These are phyloP conservation scores for Emesis furor DNA, from an alignment of 2,888 invertebrate species.

Conservation along the genomic window DNA sequence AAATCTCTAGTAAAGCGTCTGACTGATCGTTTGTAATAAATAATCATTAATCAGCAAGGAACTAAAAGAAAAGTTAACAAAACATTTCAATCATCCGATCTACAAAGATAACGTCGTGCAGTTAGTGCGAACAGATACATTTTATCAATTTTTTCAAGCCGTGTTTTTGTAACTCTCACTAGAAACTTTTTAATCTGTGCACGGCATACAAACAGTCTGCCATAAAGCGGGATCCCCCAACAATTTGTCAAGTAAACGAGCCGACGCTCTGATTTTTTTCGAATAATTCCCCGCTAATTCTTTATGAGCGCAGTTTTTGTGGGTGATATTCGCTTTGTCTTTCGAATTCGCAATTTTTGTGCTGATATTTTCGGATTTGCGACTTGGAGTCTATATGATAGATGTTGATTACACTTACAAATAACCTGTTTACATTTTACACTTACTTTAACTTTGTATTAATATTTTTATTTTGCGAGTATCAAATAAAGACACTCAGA, in stretches of 20 bases:
- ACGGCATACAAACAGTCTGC: conserved; percentile 53
- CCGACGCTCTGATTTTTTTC: conserved; percentile 61
- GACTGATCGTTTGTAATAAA: not conserved
- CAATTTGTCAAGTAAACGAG: conserved; percentile 73
- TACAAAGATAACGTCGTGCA: conserved; percentile 17
- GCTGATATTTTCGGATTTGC: conserved; percentile 12
- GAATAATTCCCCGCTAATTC: conserved; percentile 60
- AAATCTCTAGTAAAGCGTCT: not conserved
- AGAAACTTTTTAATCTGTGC: conserved; percentile 68
- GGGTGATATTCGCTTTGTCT: conserved; percentile 24
- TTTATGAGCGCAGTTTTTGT: conserved; percentile 50
- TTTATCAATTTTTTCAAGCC: conserved; percentile 24
- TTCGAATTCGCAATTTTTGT: conserved; percentile 7
- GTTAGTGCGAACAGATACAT: conserved; percentile 24
- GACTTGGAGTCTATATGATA: not conserved
- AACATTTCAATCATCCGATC: conserved; percentile 18
- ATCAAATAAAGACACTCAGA: no score
- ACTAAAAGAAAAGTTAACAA: not conserved
- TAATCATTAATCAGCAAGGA: not conserved
- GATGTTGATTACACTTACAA: not conserved
- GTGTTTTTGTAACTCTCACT: conserved; percentile 25
- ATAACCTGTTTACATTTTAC: not conserved
- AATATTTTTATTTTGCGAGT: no score
- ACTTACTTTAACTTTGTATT: no score
- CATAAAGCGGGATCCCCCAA: conserved; percentile 62